Percentiles rank a stretch among this genome's conserved stretches.
These are phyloP conservation scores for Dromaius novaehollandiae DNA, from an alignment of 2,113 vertebrate genomes.

Conservation along the genomic window DNA sequence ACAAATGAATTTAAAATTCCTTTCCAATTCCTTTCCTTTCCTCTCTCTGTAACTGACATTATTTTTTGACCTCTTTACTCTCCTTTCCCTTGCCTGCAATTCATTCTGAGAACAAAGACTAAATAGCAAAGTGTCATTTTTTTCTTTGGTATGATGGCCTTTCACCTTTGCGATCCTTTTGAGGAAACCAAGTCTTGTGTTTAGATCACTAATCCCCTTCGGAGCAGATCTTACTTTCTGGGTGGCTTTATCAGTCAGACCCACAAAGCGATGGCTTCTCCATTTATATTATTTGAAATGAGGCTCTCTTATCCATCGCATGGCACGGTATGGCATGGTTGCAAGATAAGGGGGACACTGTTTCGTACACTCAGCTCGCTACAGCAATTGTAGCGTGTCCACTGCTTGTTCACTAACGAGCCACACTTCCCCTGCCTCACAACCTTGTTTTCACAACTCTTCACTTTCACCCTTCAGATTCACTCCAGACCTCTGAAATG, in stretches of 20 bases:
- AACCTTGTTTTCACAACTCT: not conserved
- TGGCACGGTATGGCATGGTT: not conserved
- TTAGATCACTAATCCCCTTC: slow-evolving; percentile 11
- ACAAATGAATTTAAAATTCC: not conserved
- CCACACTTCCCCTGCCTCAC: not conserved
- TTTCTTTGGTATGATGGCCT: not conserved
- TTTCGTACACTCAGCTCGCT: not conserved
- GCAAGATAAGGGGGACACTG: not conserved
- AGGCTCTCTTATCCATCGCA: not conserved
- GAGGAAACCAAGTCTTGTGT: not conserved
- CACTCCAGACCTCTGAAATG: slow-evolving; percentile 14
- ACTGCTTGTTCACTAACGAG: not conserved
- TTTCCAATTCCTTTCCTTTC: not conserved
- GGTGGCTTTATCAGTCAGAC: slow-evolving; percentile 39
- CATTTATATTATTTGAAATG: not conserved
- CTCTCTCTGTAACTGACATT: not conserved
- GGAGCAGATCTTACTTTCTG: slow-evolving; percentile 12
- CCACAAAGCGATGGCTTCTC: not conserved
- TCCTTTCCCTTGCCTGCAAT: not conserved
- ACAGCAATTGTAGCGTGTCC: not conserved
- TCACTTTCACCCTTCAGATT: not conserved
- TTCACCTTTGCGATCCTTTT: not conserved
- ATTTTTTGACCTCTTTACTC: not conserved
- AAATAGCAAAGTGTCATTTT: not conserved
- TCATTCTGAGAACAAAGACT: not conserved